These are phyloP conservation scores for Poeciliopsis prolifica DNA, from an alignment of 2,113 vertebrate species.

Conservation along the genomic window DNA sequence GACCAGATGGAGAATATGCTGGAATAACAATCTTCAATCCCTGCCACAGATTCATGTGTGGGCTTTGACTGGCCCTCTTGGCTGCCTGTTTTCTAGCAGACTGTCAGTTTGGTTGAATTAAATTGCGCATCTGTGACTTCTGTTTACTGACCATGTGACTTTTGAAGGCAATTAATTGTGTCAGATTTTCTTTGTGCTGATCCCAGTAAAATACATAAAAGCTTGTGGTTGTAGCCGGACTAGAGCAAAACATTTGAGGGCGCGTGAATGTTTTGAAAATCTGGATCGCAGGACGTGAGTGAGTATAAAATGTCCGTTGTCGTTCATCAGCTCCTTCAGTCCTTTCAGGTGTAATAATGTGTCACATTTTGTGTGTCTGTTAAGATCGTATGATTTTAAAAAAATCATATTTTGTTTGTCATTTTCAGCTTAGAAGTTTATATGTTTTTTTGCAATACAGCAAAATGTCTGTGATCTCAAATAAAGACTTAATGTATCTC, in stretches of 20 bases:
- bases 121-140: too few relatives aligned
- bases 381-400: background rate
- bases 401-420: too few relatives aligned
- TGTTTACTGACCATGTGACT: too few relatives aligned
- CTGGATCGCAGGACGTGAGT: background rate
- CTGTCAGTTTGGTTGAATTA: too few relatives aligned
- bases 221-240: background rate
- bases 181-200: background rate
- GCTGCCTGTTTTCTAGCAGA: too few relatives aligned
- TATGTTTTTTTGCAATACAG: background rate
- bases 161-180: too few relatives aligned
- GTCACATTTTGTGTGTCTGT: background rate
- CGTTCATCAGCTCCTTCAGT: background rate
- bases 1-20: background rate
- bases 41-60: background rate
- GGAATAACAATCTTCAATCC: background rate
- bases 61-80: background rate
- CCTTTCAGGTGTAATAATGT: background rate
- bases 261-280: background rate
- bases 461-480: background rate
- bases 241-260: background rate
- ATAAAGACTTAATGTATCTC: conserved; percentile 22
- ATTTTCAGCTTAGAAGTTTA: background rate
- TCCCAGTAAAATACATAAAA: background rate
- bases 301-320: too few relatives aligned